Evolutionary conservation across 1,140 invertebrate genomes (phyloP).

Genomic region (Marisa cornuarietis): DNA sequence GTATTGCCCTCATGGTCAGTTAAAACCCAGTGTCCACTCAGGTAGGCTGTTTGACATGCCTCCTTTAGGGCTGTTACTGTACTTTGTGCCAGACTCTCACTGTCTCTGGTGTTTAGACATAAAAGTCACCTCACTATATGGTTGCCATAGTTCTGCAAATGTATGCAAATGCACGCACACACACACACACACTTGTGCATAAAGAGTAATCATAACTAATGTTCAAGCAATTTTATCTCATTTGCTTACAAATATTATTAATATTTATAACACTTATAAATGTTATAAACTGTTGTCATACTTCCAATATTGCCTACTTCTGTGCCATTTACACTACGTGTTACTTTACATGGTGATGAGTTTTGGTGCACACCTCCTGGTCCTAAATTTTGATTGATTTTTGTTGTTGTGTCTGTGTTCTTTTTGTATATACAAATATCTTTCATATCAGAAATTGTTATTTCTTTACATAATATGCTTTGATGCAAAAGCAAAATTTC

Average conservation of each 20-base stretch:
- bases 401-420: background rate
- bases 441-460: too few species aligned
- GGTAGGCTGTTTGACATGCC: slow-evolving; percentile 78
- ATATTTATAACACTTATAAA: background rate
- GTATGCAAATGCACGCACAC: too few species aligned
- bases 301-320: background rate
- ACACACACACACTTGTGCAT: too few species aligned
- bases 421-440: background rate
- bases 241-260: background rate
- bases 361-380: background rate
- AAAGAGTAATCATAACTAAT: too few species aligned
- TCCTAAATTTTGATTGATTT: background rate
- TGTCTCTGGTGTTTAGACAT: slow-evolving; percentile 63
- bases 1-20: slow-evolving; percentile 72
- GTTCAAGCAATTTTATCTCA: too few species aligned
- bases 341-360: too few species aligned
- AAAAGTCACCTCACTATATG: background rate
- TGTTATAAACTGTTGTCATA: background rate
- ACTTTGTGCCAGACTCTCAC: slow-evolving; percentile 66
- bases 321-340: background rate
- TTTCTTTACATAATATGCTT: too few species aligned
- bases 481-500: too few species aligned
- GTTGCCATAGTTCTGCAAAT: background rate
- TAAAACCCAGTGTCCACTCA: slow-evolving; percentile 79
- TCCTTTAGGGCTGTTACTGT: slow-evolving; percentile 79